Evolutionary conservation across 1,140 invertebrate genomes (phyloP), one percentile per base, ranked within the genome.

Genomic region (Drosophila asahinai): DNA sequence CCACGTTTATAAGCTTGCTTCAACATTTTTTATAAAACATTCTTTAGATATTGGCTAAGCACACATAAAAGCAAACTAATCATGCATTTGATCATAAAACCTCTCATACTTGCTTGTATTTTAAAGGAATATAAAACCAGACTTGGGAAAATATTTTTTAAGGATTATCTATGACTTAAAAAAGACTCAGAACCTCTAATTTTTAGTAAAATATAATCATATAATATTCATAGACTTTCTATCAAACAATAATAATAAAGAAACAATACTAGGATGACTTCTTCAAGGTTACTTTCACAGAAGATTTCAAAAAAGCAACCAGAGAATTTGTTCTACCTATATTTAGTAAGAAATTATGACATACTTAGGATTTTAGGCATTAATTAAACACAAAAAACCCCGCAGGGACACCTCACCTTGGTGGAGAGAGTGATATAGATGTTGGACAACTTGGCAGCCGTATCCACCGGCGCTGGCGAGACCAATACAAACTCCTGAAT

Each of bases 401-500:
- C 12, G 0, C 3, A 19, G 27, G 11, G n/a, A 38, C 55, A 52
- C 40, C 62, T 45, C 30, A 96, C 96, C 94, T 98, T 98, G 55
- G 96, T 96, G 1, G 97, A 98, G 65, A 98, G 94, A 57, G 95
- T 96, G 58, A 98, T 97, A 67, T 99, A 96, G 73, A 98, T 97
- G 91, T 97, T 97, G 1, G 98, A 99, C 43, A 99, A 94, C 94
- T 99, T 99, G 33, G 98, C 98, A 8, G 99, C 99, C 12, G 98
- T 98, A 92, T 99, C 99, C 9, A 99, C 98, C 0, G 99, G 99
- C 11, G 99, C 99, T 17, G 98, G 98, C 1, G 98, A 99, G 5
- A 99, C 97, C 25, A 99, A 94, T 22, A 99, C 96, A 93, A 99
- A 99, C 91, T 99, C 98, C 92, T 99, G 97, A 40, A 99, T 97